Conservation (phyloP, 2,888 invertebrate species). For the Cosmopolites sordidus region DNA sequence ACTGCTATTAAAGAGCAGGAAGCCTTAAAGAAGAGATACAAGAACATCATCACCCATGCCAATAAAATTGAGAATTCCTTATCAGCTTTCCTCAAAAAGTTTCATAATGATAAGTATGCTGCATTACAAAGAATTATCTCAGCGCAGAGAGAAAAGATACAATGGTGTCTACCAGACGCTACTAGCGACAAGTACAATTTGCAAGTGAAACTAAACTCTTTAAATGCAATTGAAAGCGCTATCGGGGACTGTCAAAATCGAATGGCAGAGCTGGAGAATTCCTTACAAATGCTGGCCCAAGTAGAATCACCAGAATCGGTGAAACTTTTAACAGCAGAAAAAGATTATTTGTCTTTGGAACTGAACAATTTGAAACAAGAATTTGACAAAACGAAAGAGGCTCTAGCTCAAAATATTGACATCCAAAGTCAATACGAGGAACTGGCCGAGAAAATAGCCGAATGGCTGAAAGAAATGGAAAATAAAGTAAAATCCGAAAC, state of each 20-base stretch:
- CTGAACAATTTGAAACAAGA: constrained; percentile 66
- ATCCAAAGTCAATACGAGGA: constrained; percentile 79
- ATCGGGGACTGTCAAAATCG: constrained; percentile 66
- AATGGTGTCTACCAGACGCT: constrained; percentile 87
- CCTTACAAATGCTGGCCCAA: constrained; percentile 65
- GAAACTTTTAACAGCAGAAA: constrained; percentile 63
- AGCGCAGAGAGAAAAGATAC: constrained; percentile 80
- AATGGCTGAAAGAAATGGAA: constrained; percentile 78
- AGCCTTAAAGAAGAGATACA: constrained; percentile 78
- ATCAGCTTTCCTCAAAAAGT: constrained; percentile 77
- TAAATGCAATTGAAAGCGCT: constrained; percentile 70
- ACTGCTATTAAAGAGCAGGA: constrained; percentile 76
- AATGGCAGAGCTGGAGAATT: constrained; percentile 65
- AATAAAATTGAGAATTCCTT: constrained; percentile 78
- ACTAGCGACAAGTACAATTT: constrained; percentile 88
- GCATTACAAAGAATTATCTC: constrained; percentile 76
- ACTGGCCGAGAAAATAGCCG: constrained; percentile 66
- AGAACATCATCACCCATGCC: constrained; percentile 71
- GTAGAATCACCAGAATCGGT: constrained; percentile 71
- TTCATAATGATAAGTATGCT: constrained; percentile 78
- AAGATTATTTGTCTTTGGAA: constrained; percentile 65
- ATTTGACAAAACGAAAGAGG: constrained; percentile 63
- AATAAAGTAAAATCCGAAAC: constrained; percentile 69
- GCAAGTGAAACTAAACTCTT: constrained; percentile 81
- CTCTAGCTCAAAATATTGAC: constrained; percentile 66